Base-by-base conservation (phyloP, 2,888 invertebrate genomes). In the Lasioglossum villosulum region DNA sequence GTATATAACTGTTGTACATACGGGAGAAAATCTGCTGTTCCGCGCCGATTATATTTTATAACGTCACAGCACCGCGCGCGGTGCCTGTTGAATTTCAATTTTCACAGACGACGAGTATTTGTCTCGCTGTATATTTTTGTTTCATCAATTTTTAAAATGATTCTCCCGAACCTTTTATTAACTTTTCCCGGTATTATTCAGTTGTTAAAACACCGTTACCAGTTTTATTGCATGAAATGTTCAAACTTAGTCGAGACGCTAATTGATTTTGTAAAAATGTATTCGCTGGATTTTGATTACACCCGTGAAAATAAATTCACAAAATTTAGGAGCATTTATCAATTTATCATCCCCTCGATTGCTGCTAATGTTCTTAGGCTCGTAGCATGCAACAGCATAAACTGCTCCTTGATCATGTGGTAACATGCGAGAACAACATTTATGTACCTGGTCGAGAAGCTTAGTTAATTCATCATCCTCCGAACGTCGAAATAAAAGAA, bases 341-440 rank as follows among this genome's bases (percentile, higher is more conserved):
- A 4, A 14, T 70, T 70, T 56, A 56, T 72, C 72, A 78, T 78
- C n/a, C 59, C 42, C 72, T 72, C 78, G 78, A 63, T 78, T 63
- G 71, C 71, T 30, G 30, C 27, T 72, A 39, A 72, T 78, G 72
- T 52, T 59, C 59, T 71, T 52, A 39, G 48, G 56, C 72, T 27
- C 19, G 19, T 42, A 10, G 63, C 71, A 59, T 72, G 70, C 71
- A 59, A 39, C 72, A 19, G 52, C 23, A 59, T 23, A 23, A 74
- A n/a, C n/a, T n/a, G 19, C 16, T 56, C 16, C 30, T 14, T 74
- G 56, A 74, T 74, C 52, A 74, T 74, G 52, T 27, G 37, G 56
- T 27, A 56, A 37, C 74, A 74, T 74, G 74, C 74, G 37, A 74
- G 56, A 56, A 19, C 23, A 56, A 74, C 37, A 74, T 74, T 74